These are phyloP conservation scores for Ptilonorhynchus violaceus DNA, from an alignment of 2,113 vertebrate genomes.

Conservation along the genomic window DNA sequence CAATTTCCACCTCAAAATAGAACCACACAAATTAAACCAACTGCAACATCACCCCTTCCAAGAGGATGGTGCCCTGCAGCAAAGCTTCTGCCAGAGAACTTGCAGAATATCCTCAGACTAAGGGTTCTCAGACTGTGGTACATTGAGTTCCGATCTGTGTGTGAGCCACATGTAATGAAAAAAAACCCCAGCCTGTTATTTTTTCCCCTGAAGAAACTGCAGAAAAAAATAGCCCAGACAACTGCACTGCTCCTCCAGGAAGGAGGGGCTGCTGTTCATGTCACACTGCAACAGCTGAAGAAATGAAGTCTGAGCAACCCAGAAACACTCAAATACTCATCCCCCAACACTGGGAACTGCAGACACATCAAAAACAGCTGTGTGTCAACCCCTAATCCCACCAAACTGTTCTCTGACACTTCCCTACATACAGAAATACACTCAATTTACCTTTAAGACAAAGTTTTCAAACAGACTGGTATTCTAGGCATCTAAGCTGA, in stretches of 20 bases:
- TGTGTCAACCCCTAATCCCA: background rate
- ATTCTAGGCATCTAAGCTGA: background rate
- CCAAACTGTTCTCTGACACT: background rate
- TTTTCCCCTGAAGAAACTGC: background rate
- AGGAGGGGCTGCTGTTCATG: background rate
- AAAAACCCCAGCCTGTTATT: background rate
- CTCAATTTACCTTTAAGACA: background rate
- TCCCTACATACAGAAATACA: background rate
- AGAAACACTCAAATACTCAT: background rate
- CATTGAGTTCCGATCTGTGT: background rate
- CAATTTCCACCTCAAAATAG: background rate
- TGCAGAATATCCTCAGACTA: background rate
- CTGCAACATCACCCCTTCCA: background rate
- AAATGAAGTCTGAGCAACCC: background rate
- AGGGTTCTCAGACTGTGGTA: background rate
- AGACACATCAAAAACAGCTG: background rate
- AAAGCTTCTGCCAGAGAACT: background rate
- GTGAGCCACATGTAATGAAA: background rate
- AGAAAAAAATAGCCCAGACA: background rate
- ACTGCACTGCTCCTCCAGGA: background rate
- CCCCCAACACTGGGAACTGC: background rate
- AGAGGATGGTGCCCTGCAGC: fast-evolving
- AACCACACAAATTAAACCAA: background rate
- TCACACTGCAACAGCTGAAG: background rate
- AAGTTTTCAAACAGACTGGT: background rate